phyloP scores from a whole-genome alignment of 2,113 vertebrate genomes.

The Petaurus breviceps region DNA sequence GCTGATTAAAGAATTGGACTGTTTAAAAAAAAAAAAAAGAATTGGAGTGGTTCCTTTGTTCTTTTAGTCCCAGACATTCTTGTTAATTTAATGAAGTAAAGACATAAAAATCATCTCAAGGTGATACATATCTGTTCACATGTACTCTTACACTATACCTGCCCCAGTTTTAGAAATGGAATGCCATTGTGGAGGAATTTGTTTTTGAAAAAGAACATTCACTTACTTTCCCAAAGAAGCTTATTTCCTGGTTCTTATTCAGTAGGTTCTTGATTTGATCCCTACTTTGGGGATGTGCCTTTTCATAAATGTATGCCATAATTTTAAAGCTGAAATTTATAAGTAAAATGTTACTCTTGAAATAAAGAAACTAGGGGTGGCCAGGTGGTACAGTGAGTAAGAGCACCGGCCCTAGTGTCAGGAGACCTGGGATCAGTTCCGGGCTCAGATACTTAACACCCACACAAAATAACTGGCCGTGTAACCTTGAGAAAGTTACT shows the following conservation, averaged over 20 bases:
- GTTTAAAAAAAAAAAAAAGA: conserved; percentile 34
- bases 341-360: conserved; percentile 82
- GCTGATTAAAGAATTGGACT: conserved; percentile 61
- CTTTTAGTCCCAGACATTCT: conserved; percentile 64
- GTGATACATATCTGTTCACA: conserved; percentile 41
- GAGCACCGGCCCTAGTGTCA: too few species aligned
- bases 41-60: conserved; percentile 54
- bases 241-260: conserved; percentile 54
- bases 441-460: too few species aligned
- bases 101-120: conserved; percentile 32
- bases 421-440: too few species aligned
- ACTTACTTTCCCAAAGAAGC: not conserved
- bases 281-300: conserved; percentile 41
- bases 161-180: conserved; percentile 45
- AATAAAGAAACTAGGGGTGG: conserved; percentile 74
- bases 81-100: conserved; percentile 42
- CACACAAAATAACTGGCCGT: too few species aligned
- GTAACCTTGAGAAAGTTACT: too few species aligned
- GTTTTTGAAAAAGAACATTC: conserved; percentile 40
- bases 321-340: conserved; percentile 81
- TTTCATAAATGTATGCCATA: conserved; percentile 72
- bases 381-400: too few species aligned
- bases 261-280: not conserved
- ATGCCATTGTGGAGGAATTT: not conserved
- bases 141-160: conserved; percentile 12